Percentiles rank a stretch among this genome's conserved stretches.
Conservation (phyloP, 2,797 vertebrate species). For the Gymnothorax javanicus region DNA sequence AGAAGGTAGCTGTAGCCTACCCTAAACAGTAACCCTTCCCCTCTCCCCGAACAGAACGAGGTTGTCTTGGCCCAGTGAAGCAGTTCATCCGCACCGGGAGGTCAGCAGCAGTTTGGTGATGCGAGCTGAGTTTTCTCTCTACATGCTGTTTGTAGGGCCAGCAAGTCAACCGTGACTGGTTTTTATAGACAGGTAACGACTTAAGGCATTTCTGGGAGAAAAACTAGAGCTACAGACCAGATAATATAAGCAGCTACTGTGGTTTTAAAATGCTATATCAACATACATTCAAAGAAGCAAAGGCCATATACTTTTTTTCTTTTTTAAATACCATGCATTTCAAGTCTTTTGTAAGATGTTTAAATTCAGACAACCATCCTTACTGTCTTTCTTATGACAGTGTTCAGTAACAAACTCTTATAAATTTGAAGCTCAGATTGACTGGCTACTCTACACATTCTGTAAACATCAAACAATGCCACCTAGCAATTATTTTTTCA, state of each 20-base stretch:
- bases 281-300: too few relatives aligned
- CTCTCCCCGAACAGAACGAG: constrained; percentile 63
- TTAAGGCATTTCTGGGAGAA: constrained; percentile 47
- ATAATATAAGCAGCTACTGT: too few relatives aligned
- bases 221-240: constrained; percentile 38
- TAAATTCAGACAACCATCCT: background rate
- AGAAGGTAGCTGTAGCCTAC: background rate
- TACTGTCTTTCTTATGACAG: background rate
- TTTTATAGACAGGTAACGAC: constrained; percentile 69
- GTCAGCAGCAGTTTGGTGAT: constrained; percentile 67
- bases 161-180: constrained; percentile 61
- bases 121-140: constrained; percentile 59
- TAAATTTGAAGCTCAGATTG: background rate
- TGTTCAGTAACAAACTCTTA: background rate
- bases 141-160: constrained; percentile 42
- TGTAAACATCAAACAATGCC: constrained; percentile 3
- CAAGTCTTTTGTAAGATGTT: background rate
- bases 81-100: constrained; percentile 68
- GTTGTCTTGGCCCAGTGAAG: constrained; percentile 76
- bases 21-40: constrained; percentile 30
- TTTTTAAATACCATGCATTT: background rate
- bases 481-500: constrained; percentile 9
- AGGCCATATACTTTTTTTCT: background rate
- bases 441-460: background rate
- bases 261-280: background rate